Base-by-base conservation (phyloP, 2,888 invertebrate genomes). In the Acanthacorydalis orientalis region DNA sequence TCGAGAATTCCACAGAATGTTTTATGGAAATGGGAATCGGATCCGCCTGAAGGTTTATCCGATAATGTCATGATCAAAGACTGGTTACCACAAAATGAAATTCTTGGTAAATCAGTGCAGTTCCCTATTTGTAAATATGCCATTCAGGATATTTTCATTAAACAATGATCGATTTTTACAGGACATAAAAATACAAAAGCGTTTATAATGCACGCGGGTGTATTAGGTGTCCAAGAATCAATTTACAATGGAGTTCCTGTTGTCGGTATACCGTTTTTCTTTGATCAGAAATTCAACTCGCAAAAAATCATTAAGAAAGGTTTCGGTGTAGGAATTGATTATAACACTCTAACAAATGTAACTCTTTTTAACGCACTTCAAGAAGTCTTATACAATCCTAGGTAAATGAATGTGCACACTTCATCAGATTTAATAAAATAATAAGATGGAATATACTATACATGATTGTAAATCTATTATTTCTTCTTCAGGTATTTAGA, bases 21-120 rank as follows among this genome's bases (percentile, higher is more conserved):
- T 32, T 51, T 70, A 7, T 68, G 67, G 67, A 69, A 68, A 55
- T 68, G 62, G 59, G 68, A 68, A 52, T 55, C 57, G 0, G 60
- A 60, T 33, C 49, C 57, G 32, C 49, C 66, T 31, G 59, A 60
- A 9, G 58, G 59, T 32, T 56, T 62, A 53, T 62, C 65, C 6
- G 51, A 57, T 32, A 65, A 66, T 54, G 60, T 72, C 1, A 58
- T 63, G 49, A 58, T 64, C 11, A 55, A 53, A 31, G 66, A 67
- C 51, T 72, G 70, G 70, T 55, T 69, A 15, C 68, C 45, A 15
- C 71, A 70, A 54, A 62, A 66, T 50, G 68, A 65, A 50, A 55
- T 70, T 47, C 55, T 70, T 48, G 65, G 68, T 67, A 59, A 31
- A 32, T 1, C 2, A 11, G 6, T 4, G 2, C 23, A 23, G 23